Evolutionary conservation across 2,113 vertebrate species (phyloP), one percentile per base, ranked within the genome.

Genomic region (Siniperca knerii): DNA sequence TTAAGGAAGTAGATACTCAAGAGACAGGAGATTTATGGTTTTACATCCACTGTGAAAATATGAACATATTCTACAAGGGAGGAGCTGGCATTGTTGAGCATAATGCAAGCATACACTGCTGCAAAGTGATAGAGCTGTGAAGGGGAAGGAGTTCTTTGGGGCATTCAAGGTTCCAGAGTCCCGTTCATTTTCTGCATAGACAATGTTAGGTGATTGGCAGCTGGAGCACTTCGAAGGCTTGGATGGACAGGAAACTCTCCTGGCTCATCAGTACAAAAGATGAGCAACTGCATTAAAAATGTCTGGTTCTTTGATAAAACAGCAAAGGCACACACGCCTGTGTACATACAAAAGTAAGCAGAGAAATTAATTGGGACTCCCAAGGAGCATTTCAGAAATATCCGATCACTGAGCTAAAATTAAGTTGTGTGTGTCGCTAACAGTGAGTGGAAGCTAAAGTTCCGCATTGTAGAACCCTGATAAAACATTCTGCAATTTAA

Each of bases 1-100:
- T 91, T 93, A 81, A 88, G 91, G 94, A 94, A 93, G 91, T 91
- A 37, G 50, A 50, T 11, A 77, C 75, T 77, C 42, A 62, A 37
- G 54, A 79, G 64, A 70, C 3, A 2, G 44, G 68, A 89, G 64
- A 89, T 90, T 90, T 85, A 92, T 84, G 75, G 75, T 85, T 89
- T 91, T 87, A 94, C 75, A 83, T 91, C 77, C 81, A 83, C 81
- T 77, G 62, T 86, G 37, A 87, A 73, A 87, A 82, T 55, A 85
- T 69, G 6, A 80, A 48, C 29, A 44, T 61, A 9, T 75, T 29
- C 50, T 33, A 13, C 21, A 74, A 6, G 18, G 57, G 52, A 62
- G 62, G 37, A 9, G 75, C 21, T 58, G 20, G 57, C 11, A 7
- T 48, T 13, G 18, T 54, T 61, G 13, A 55, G 11, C 8, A 8